Evolutionary conservation across 2,888 invertebrate genomes (phyloP), one percentile per base, ranked within the genome.

Genomic region (Seira ritae): DNA sequence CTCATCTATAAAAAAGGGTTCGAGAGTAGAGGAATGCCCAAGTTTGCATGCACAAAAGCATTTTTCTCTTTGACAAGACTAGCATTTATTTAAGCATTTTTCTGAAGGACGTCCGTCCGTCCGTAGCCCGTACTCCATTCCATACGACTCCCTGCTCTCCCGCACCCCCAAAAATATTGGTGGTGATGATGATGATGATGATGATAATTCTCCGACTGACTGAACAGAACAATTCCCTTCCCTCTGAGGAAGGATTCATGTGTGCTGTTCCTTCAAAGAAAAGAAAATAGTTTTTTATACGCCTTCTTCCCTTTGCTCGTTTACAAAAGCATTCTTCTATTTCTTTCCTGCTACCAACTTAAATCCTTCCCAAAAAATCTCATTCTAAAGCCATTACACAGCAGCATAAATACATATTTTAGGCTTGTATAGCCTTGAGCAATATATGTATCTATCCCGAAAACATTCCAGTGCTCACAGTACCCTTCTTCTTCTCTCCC

Each of bases 61-160:
- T 31, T 31, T 31, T 31, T 31, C 31, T 31, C 31, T 31, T 31
- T 31, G 31, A 31, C 31, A 31, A 31, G 31, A 31, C 31, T 31
- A 31, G 31, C 31, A 31, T 31, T 31, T 31, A 31, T 31, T 31
- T 31, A 31, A 31, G 31, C 31, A 87, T 86, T 82, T 84, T 87
- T 87, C 72, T 78, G 87, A 87, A 87, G 87, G 87, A 84, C 87
- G 87, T 77, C 70, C 46, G 31, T 31, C 8, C 8, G 69, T 69
- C 72, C 77, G 31, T 31, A 31, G n/a, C n/a, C n/a, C n/a, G n/a
- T n/a, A n/a, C n/a, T n/a, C n/a, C n/a, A n/a, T n/a, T n/a, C n/a
- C 31, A 8, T 31, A 31, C 8, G 31, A 8, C 31, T 31, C 31
- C 31, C 31, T 31, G 2, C 31, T 31, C 31, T 4, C 31, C 31